A percentile compares a stretch with the other conserved stretches of the same genome.
Conservation (phyloP, 1,140 invertebrate species). For the Maconellicoccus hirsutus region DNA sequence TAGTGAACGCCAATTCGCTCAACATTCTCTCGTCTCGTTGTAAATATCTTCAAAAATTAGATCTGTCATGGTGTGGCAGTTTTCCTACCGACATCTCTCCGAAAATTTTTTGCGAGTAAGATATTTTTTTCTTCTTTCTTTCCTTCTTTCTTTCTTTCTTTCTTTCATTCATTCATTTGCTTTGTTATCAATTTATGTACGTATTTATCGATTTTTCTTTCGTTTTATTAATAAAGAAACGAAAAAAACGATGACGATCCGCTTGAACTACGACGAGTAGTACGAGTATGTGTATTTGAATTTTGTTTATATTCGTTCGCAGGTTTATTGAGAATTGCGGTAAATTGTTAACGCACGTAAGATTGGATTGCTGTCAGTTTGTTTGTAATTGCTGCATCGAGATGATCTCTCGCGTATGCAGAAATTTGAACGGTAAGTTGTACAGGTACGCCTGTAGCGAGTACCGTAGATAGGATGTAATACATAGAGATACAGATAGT, state of each 20-base stretch:
- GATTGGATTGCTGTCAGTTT: slow-evolving; percentile 63
- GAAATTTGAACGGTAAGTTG: slow-evolving; percentile 43
- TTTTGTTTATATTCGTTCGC: slow-evolving; percentile 30
- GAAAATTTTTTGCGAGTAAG: slow-evolving; percentile 46
- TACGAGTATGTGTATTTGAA: too few species aligned
- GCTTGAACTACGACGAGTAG: too few species aligned
- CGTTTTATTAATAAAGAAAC: too few species aligned
- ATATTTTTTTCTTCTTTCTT: too few species aligned
- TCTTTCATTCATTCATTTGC: too few species aligned
- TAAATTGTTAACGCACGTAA: slow-evolving; percentile 50
- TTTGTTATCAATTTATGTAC: too few species aligned
- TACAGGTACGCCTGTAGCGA: background rate
- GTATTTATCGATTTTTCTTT: too few species aligned
- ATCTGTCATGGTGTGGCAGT: slow-evolving; percentile 80
- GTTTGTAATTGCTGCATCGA: slow-evolving; percentile 42
- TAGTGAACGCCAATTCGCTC: slow-evolving; percentile 39
- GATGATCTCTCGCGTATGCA: slow-evolving; percentile 48
- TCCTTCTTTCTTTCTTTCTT: too few species aligned
- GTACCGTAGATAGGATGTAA: too few species aligned
- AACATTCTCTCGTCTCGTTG: slow-evolving; percentile 43
- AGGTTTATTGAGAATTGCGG: slow-evolving; percentile 58
- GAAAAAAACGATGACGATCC: too few species aligned
- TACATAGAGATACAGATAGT: too few species aligned
- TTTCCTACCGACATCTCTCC: slow-evolving; percentile 45
- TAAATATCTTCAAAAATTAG: slow-evolving; percentile 58